A percentile compares a stretch with the other conserved stretches of the same genome.
phyloP scores from a whole-genome alignment of 2,888 invertebrate species.

The Pheosia tremula region DNA sequence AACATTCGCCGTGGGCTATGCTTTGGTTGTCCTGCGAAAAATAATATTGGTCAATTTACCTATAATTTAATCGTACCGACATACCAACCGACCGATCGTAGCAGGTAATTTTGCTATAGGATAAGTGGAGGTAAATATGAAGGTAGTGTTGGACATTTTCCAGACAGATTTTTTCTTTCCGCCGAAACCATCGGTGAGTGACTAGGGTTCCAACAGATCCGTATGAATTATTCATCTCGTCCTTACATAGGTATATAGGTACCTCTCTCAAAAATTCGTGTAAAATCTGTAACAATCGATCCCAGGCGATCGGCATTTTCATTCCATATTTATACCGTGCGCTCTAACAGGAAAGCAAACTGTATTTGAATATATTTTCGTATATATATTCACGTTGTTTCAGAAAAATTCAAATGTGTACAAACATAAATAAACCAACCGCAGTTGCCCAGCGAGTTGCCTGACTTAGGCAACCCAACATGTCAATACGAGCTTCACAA shows the following conservation, averaged over 20 bases:
- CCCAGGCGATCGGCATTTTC: slow-evolving; percentile 27
- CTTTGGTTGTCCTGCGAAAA: slow-evolving; percentile 74
- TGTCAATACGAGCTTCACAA: slow-evolving; percentile 30
- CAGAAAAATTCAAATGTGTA: slow-evolving; percentile 23
- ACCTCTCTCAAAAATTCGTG: slow-evolving; percentile 14
- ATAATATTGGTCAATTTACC: slow-evolving; percentile 6
- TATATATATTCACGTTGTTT: slow-evolving; percentile 17
- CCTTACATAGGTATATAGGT: neutral
- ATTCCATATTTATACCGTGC: slow-evolving; percentile 22
- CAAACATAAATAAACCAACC: slow-evolving; percentile 30
- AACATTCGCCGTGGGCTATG: slow-evolving; percentile 92
- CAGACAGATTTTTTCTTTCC: neutral
- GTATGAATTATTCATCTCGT: slow-evolving; percentile 1
- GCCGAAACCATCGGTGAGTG: neutral
- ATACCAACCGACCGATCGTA: too few species aligned
- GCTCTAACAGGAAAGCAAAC: slow-evolving; percentile 22
- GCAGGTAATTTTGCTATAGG: neutral
- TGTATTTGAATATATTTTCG: slow-evolving; percentile 33
- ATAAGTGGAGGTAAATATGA: neutral
- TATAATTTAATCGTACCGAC: neutral
- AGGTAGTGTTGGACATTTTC: neutral
- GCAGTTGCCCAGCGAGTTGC: slow-evolving; percentile 7
- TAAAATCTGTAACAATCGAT: slow-evolving; percentile 16
- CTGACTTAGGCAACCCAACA: slow-evolving; percentile 14
- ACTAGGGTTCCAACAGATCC: neutral